Base-by-base conservation (phyloP, 2,113 vertebrate species). In the Gorsachius goisagi region DNA sequence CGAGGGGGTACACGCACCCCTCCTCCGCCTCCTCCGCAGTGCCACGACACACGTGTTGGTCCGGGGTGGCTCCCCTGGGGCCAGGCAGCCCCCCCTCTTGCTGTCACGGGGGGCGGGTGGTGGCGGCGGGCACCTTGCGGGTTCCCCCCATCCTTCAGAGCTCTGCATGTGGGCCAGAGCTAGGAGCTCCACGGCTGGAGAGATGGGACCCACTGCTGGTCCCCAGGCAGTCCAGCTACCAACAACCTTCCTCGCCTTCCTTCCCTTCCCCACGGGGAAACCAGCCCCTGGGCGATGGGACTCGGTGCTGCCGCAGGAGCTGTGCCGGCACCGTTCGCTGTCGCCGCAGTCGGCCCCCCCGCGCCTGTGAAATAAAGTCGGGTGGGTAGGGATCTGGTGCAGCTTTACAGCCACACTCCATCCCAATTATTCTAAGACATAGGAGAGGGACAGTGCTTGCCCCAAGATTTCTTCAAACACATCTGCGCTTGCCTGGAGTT, bases 1-100 rank as follows among this genome's bases (percentile, higher is more conserved):
- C 2, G 1, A 15, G 9, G 15, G 23, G 27, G 6, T 26, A 41
- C 27, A 3, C 0, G 1, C 1, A 0, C 12, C 58, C 35, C 23
- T 50, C 7, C 64, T 44, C 52, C 17, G 41, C 6, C 11, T 10
- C n/a, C n/a, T n/a, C n/a, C n/a, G 24, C 32, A 32, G 74, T 0
- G 15, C 32, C 39, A 9, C 39, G 15, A 39, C 67, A 33, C 4
- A 5, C 2, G 2, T 11, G 37, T 5, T 5, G 5, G 35, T 2
- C 66, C 8, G 66, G 28, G 22, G 18, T 24, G 28, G 5, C 7
- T 18, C 37, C 87, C 26, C 9, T 0, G 47, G 55, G 64, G 12
- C 19, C 26, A 52, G 66, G 56, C 24, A 11, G 4, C 2, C 24
- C 74, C 2, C 24, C 74, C 75, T 41, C 56, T 2, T 15, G 60